Conservation (phyloP, 1,140 invertebrate genomes). For the Caenorhabditis brenneri region DNA sequence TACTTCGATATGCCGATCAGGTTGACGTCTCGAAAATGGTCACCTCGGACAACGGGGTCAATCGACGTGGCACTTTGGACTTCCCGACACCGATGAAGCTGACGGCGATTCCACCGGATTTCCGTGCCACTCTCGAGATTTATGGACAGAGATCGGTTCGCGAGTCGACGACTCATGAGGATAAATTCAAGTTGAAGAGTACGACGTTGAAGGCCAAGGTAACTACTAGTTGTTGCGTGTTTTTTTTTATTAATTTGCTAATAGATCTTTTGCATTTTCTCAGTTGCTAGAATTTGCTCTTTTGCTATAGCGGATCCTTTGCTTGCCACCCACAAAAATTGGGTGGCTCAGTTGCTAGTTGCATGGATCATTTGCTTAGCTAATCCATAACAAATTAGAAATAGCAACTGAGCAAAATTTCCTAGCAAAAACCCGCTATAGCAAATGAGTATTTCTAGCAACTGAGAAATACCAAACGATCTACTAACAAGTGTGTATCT, state of each 20-base stretch:
- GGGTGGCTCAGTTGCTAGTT: no score
- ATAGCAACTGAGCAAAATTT: no score
- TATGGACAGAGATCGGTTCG: conserved; percentile 6
- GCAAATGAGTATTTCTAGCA: no score
- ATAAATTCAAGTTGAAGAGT: conserved; percentile 38
- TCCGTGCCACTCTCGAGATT: neutral
- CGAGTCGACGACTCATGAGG: conserved; percentile 30
- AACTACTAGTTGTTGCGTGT: neutral
- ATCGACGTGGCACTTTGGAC: neutral
- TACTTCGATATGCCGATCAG: conserved; percentile 14
- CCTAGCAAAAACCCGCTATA: no score
- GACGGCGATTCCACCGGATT: conserved; percentile 9
- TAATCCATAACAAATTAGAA: no score
- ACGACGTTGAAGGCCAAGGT: conserved; percentile 40
- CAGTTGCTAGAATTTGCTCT: neutral
- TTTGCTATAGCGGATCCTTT: no score
- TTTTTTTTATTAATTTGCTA: no score
- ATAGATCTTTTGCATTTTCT: neutral
- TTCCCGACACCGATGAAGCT: neutral
- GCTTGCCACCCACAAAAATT: no score
- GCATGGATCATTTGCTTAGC: no score
- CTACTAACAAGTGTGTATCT: no score
- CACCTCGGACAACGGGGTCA: neutral
- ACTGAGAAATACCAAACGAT: no score
- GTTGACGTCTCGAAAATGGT: conserved; percentile 38